Conservation (phyloP, 1,140 invertebrate species). For the Uloborus diversus region DNA sequence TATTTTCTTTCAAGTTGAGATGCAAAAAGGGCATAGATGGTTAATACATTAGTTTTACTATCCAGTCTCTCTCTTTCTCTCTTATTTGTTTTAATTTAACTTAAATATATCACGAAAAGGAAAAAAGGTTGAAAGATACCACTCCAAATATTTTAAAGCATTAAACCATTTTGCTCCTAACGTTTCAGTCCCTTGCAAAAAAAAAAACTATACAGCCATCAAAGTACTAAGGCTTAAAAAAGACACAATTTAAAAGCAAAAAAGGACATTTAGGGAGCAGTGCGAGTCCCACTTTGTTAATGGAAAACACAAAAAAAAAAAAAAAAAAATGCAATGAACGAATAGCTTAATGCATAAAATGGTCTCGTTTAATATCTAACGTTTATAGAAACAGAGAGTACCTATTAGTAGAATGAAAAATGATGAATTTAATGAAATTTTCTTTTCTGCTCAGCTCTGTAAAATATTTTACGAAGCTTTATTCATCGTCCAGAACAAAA, state of each 20-base stretch:
- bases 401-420: slow-evolving; percentile 17
- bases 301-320: slow-evolving; percentile 16
- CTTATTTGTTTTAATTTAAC: too few relatives aligned
- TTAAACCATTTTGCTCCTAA: background rate
- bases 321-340: background rate
- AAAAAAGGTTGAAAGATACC: slow-evolving; percentile 1
- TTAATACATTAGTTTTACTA: too few relatives aligned
- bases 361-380: background rate
- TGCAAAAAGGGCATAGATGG: too few relatives aligned
- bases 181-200: background rate
- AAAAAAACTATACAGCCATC: background rate
- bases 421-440: slow-evolving; percentile 12
- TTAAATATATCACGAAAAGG: background rate
- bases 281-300: slow-evolving; percentile 10
- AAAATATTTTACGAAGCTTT: too few relatives aligned
- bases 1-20: too few relatives aligned
- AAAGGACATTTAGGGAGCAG: background rate
- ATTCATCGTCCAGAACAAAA: too few relatives aligned
- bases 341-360: background rate
- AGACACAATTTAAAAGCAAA: too few relatives aligned
- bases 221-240: background rate
- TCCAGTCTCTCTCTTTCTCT: too few relatives aligned
- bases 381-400: background rate
- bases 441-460: background rate
- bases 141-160: background rate